Evolutionary conservation across 2,113 vertebrate species (phyloP), one percentile per base, ranked within the genome.

Genomic region (Pangasianodon gigas): DNA sequence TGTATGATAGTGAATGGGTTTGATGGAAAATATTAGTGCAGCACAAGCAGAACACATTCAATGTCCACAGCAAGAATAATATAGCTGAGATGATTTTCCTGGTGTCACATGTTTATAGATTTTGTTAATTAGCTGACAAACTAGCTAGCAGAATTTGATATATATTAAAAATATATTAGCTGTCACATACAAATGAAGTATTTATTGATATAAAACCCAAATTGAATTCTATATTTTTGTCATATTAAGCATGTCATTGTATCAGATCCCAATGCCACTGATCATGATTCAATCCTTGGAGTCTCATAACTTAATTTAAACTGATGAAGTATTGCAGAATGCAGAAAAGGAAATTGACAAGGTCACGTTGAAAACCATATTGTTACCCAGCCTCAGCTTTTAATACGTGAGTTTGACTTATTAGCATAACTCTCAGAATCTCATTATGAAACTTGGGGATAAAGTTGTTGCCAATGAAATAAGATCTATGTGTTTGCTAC

Each of bases 391-490:
- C 19, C 32, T 41, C 37, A 14, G 19, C 21, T 54, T 56, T 37
- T 54, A 82, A 84, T 60, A 14, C 10, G 2, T 1, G 8, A 84
- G 10, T 60, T 84, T 60, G 54, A 84, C 82, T 24, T 26, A 58
- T 60, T 58, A 84, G 37, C 54, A 41, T 13, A 37, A 60, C 56
- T 84, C 2, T 5, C 21, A 26, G 7, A 60, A 41, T 84, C 82
- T 84, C 37, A 41, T 84, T 60, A 84, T 24, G 21, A 44, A 84
- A 60, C 82, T 82, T 91, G 84, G 56, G 26, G n/a, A 87, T 54
- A 67, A 13, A 65, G 82, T 89, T 89, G 88, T 48, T 89, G 81
- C 67, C 26, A 60, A 16, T 14, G 52, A 85, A 82, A 81, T 82
- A 52, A 65, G 87, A 82, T 58, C 32, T 56, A 84, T 71, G 60